Evolutionary conservation across 2,888 invertebrate genomes (phyloP).

Genomic region (Drosophila fulvimacula): DNA sequence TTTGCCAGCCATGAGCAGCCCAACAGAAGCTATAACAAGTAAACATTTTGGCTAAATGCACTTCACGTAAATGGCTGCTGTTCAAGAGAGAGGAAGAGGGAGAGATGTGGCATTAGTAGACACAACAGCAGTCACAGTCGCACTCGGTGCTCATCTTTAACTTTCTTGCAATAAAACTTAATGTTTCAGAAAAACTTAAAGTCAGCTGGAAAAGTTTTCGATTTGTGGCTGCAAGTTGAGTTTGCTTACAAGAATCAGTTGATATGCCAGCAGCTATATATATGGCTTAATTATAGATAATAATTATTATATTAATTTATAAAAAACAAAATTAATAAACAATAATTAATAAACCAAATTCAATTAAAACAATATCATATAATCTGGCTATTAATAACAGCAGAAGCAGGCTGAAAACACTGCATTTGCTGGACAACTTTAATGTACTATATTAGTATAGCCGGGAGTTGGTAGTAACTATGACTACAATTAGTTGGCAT

Average conservation of each 20-base stretch:
- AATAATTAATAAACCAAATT: too few relatives aligned
- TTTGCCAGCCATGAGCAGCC: conserved; percentile 21
- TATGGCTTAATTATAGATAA: neutral
- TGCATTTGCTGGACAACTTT: too few relatives aligned
- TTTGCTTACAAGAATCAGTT: neutral
- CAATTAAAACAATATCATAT: too few relatives aligned
- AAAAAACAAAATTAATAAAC: too few relatives aligned
- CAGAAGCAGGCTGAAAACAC: too few relatives aligned
- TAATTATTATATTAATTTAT: too few relatives aligned
- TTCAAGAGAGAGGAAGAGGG: neutral
- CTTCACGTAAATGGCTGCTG: conserved; percentile 37
- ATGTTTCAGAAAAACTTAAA: conserved; percentile 6
- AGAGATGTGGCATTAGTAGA: conserved; percentile 29
- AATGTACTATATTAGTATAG: too few relatives aligned
- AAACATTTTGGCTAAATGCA: conserved; percentile 50
- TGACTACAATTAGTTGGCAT: too few relatives aligned
- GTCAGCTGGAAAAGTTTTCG: conserved; percentile 21
- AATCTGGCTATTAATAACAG: too few relatives aligned
- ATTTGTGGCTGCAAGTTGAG: conserved; percentile 3
- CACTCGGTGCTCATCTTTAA: conserved; percentile 20
- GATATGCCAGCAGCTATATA: too few relatives aligned
- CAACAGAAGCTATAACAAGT: conserved; percentile 14
- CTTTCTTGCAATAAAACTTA: conserved; percentile 30
- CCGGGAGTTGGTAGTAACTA: too few relatives aligned
- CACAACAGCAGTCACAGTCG: conserved; percentile 42